Evolutionary conservation across 2,113 vertebrate species (phyloP).

Genomic region (Urocolius indicus): DNA sequence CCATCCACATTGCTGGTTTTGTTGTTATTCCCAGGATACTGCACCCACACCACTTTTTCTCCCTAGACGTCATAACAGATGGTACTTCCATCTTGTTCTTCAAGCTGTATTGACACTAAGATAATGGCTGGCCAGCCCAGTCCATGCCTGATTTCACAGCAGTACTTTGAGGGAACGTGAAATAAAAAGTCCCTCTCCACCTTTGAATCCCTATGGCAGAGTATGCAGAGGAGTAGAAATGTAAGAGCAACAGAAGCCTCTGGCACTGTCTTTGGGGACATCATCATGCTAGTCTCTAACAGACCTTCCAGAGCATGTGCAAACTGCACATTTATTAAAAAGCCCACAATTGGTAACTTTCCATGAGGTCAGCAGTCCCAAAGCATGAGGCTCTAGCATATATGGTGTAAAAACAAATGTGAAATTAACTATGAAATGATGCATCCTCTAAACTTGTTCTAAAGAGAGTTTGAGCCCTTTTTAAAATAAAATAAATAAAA

Average conservation of each 20-base stretch:
- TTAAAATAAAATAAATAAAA: background rate
- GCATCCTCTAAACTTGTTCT: background rate
- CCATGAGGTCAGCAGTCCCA: background rate
- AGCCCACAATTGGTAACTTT: background rate
- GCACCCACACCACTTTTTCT: background rate
- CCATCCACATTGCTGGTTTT: background rate
- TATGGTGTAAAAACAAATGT: background rate
- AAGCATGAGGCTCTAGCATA: background rate
- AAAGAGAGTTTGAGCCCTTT: background rate
- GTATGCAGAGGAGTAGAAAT: background rate
- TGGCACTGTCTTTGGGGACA: constrained; percentile 11
- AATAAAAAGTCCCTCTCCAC: background rate
- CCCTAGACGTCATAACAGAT: background rate
- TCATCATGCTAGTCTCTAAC: background rate
- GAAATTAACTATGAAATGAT: background rate
- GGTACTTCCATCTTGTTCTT: background rate
- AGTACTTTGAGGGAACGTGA: background rate
- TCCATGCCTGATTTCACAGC: background rate
- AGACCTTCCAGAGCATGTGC: background rate
- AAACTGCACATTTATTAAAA: background rate
- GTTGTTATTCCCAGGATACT: background rate
- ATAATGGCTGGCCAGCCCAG: background rate
- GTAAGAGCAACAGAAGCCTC: background rate
- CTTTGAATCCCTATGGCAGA: background rate
- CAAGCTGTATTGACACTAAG: background rate